These are phyloP conservation scores for Chelon auratus DNA, from an alignment of 2,797 vertebrate genomes.

Conservation along the genomic window DNA sequence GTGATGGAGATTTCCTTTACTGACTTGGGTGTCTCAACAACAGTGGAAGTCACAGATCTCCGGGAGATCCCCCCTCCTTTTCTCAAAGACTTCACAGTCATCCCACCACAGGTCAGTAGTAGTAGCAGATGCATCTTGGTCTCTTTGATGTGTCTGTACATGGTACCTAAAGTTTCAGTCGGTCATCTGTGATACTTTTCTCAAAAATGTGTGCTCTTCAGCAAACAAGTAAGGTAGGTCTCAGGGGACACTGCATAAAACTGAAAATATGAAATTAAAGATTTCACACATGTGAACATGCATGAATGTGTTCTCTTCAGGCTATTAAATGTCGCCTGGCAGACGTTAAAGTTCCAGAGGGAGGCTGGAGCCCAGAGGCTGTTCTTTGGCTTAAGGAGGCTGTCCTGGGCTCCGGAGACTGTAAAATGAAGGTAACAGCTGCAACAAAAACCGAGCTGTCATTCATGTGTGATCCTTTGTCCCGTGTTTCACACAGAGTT, in stretches of 20 bases:
- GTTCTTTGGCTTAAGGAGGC: slow-evolving; percentile 89
- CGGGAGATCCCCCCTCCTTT: slow-evolving; percentile 89
- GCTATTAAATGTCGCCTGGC: slow-evolving; percentile 90
- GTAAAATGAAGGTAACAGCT: slow-evolving; percentile 90
- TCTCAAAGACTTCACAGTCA: slow-evolving; percentile 84
- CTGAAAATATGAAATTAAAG: neutral
- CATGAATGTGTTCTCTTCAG: slow-evolving; percentile 70
- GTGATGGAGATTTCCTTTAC: slow-evolving; percentile 91
- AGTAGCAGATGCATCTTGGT: neutral
- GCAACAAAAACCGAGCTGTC: too few species aligned
- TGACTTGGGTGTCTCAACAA: slow-evolving; percentile 88
- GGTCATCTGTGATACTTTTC: neutral
- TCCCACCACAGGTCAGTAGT: slow-evolving; percentile 91
- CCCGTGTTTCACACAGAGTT: too few species aligned
- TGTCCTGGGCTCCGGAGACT: slow-evolving; percentile 83
- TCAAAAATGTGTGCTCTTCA: neutral
- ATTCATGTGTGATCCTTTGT: too few species aligned
- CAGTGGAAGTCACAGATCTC: slow-evolving; percentile 92
- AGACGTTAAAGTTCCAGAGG: slow-evolving; percentile 84
- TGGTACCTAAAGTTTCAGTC: neutral
- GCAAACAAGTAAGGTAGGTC: neutral
- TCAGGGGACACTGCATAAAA: neutral
- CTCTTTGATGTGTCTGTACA: neutral
- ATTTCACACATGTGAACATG: neutral
- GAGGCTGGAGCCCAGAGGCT: slow-evolving; percentile 90